These are phyloP conservation scores for Conger conger DNA, from an alignment of 2,113 vertebrate genomes.

Conservation along the genomic window DNA sequence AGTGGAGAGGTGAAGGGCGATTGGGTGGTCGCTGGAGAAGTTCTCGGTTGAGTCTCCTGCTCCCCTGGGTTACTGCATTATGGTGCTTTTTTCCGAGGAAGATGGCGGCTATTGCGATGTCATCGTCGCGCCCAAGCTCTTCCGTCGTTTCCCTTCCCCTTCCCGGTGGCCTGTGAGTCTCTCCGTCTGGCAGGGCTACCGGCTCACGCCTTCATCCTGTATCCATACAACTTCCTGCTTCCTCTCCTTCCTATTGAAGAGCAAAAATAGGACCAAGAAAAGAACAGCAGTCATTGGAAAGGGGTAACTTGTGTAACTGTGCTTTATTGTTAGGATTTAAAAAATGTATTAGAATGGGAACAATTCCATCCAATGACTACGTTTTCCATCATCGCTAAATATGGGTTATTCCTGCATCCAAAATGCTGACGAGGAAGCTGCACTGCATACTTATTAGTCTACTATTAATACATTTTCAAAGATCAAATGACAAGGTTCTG, in stretches of 20 bases:
- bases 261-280: neutral
- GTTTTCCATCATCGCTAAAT: neutral
- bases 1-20: neutral
- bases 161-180: neutral
- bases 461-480: too few relatives aligned
- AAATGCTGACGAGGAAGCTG: neutral
- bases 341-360: too few relatives aligned
- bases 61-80: conserved; percentile 4
- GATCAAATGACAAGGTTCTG: too few relatives aligned
- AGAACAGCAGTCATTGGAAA: neutral
- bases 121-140: neutral
- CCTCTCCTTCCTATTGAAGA: neutral
- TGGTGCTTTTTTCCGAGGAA: neutral
- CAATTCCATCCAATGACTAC: neutral
- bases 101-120: neutral
- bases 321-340: neutral
- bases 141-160: neutral
- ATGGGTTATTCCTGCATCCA: neutral
- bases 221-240: neutral
- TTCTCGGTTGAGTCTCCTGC: neutral
- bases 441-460: neutral
- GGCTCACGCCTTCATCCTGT: neutral
- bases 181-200: neutral
- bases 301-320: neutral
- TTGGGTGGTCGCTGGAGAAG: neutral